A percentile compares a stretch with the other conserved stretches of the same genome.
Conservation (phyloP, 2,888 invertebrate species). For the Melolontha melolontha region DNA sequence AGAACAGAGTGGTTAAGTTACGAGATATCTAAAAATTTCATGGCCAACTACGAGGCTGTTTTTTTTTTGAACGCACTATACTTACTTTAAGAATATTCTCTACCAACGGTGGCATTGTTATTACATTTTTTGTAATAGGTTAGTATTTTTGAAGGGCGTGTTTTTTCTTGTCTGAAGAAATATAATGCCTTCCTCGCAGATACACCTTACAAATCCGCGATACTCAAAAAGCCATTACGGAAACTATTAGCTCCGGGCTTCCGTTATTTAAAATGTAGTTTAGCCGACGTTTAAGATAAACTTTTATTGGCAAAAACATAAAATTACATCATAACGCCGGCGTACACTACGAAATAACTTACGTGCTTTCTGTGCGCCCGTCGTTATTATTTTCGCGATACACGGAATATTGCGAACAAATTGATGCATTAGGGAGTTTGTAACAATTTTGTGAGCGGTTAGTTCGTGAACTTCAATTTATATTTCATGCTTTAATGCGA, state of each 20-base stretch:
- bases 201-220: conserved; percentile 35
- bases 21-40: no score
- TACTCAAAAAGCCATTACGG: conserved; percentile 39
- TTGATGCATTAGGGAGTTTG: conserved; percentile 37
- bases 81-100: no score
- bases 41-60: no score
- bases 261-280: conserved; percentile 39
- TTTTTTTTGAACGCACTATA: no score
- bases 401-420: conserved; percentile 30
- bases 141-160: conserved; percentile 5
- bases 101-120: no score
- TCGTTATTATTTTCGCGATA: conserved; percentile 32
- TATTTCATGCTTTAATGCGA: not conserved
- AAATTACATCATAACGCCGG: conserved; percentile 32
- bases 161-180: conserved; percentile 21
- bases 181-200: conserved; percentile 1
- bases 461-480: conserved; percentile 22
- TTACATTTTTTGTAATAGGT: no score
- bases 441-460: conserved; percentile 24
- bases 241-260: conserved; percentile 35
- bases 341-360: conserved; percentile 28
- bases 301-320: conserved; percentile 40
- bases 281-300: conserved; percentile 36
- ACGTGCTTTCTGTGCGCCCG: conserved; percentile 15
- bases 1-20: no score